Evolutionary conservation across 2,888 invertebrate genomes (phyloP), one percentile per base, ranked within the genome.

Genomic region (Volucella inanis): DNA sequence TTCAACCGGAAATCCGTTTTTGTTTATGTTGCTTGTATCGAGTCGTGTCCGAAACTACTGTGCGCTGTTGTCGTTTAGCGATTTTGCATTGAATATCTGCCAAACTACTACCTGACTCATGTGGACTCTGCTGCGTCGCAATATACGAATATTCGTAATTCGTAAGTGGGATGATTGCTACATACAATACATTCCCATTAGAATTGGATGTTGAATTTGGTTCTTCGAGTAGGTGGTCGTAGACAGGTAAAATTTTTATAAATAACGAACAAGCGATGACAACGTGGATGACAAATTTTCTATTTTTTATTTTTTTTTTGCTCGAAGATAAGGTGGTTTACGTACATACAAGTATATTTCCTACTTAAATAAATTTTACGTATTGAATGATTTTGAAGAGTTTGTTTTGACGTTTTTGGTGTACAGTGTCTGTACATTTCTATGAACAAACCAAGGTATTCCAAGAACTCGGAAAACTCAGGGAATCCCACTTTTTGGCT

Each of bases 51-150:
- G 61, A 11, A 45, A n/a, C n/a, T 18, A 57, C 14, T 9, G 12
- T 22, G 8, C 12, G 8, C 12, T 8, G 12, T 18, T n/a, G 57
- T n/a, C 39, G 45, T 54, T 49, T 55, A 54, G 55, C 77, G 62
- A 72, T 81, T 59, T 81, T 39, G 41, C 81, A 76, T 64, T 85
- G 81, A 85, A 68, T 57, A 52, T 67, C 59, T 85, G 85, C 85
- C 85, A 85, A 81, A 75, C 22, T 62, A 22, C 67, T 67, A 43
- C 38, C 52, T 85, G 85, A 85, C 71, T 85, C 85, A 84, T 41
- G 52, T 68, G 43, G 61, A 75, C 31, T 31, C 4, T 75, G 75
- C 74, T 54, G 79, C 61, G 74, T 45, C 61, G 62, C 18, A 64
- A 18, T 15, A 82, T 31, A 31, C 31, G 6, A 6, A 31, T 31